Evolutionary conservation across 2,888 invertebrate species (phyloP), one percentile per base, ranked within the genome.

Genomic region (Scaptomyza reducta): DNA sequence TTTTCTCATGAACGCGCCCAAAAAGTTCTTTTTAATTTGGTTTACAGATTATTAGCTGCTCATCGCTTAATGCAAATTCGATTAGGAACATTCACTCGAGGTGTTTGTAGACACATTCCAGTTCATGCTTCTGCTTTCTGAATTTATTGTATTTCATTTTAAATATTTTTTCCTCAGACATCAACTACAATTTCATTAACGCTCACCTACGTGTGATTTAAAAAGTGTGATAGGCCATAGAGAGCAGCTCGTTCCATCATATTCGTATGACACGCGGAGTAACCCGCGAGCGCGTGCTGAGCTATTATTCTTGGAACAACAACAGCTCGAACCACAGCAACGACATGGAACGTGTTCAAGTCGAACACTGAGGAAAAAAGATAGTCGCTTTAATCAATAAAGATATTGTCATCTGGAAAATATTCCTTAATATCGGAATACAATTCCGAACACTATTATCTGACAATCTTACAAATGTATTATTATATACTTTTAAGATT

Each of bases 1-100:
- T 49, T 49, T 79, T 64, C 74, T 59, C 31, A 54, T 73, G 69
- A 70, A 76, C 73, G 84, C 84, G 65, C 35, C 18, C 49, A 61
- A 67, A 68, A 86, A 33, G 68, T 70, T 75, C 57, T 79, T 83
- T 77, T 81, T 78, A 78, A 83, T 87, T 81, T 71, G 77, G 77
- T 87, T 89, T 88, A 85, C 89, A 81, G 83, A 78, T 88, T 88
- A 88, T 89, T 88, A 88, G 89, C 88, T 88, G 83, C 85, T 83
- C 89, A 85, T 80, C 70, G 78, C 69, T 65, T 79, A 88, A 82
- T 80, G 82, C 74, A 82, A 88, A 88, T 89, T 87, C 73, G 87
- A 85, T 80, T 84, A 72, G 58, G 46, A 16, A 40, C 54, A 56
- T 67, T 64, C 45, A 31, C 13, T 18, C n/a, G 62, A 81, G 79